phyloP scores from a whole-genome alignment of 2,113 vertebrate species.

The Sula dactylatra region DNA sequence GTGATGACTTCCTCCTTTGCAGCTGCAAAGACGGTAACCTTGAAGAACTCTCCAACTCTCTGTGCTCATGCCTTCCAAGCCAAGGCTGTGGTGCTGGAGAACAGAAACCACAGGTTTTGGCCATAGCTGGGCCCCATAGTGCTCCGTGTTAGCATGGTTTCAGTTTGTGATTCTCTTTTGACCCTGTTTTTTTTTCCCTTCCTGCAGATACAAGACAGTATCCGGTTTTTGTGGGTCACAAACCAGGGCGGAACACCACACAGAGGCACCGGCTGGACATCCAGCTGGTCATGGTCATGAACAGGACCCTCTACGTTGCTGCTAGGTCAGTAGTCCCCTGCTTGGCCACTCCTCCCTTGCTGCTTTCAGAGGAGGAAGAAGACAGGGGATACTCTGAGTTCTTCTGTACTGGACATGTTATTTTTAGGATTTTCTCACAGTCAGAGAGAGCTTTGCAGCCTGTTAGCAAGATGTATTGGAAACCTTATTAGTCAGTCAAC shows the following conservation, averaged over 20 bases:
- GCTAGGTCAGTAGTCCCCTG: conserved; percentile 81
- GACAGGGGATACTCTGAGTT: neutral
- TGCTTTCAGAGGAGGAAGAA: neutral
- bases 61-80: neutral
- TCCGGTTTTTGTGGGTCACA: conserved; percentile 97
- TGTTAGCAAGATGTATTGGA: neutral
- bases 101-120: neutral
- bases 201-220: conserved; percentile 95
- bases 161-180: neutral
- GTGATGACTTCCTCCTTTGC: neutral
- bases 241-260: conserved; percentile 94
- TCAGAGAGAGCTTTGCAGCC: neutral
- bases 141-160: neutral
- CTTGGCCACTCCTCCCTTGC: neutral
- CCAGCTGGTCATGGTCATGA: conserved; percentile 95
- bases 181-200: neutral
- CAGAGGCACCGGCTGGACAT: conserved; percentile 96
- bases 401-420: neutral
- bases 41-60: neutral
- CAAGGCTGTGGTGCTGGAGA: neutral
- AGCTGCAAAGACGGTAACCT: neutral
- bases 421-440: neutral
- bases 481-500: neutral
- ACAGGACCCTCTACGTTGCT: conserved; percentile 91
- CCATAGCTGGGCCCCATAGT: neutral